Conservation (phyloP, 2,113 vertebrate genomes). For the Hippolais icterina region DNA sequence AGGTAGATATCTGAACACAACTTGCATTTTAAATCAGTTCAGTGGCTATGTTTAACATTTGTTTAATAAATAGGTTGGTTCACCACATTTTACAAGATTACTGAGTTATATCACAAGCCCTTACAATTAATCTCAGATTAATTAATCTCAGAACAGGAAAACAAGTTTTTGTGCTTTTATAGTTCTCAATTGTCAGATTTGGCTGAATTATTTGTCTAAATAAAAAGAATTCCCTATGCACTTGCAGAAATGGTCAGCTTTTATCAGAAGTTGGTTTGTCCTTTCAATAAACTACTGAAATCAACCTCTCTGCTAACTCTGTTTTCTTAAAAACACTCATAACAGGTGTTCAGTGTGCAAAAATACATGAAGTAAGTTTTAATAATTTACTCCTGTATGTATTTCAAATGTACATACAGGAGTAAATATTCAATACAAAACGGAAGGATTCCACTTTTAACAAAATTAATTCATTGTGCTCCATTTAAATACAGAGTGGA, state of each 20-base stretch:
- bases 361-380: background rate
- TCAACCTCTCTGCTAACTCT: background rate
- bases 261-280: slow-evolving; percentile 23
- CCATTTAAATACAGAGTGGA: background rate
- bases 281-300: slow-evolving; percentile 31
- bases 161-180: background rate
- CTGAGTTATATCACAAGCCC: background rate
- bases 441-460: background rate
- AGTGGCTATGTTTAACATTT: background rate
- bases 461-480: background rate
- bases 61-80: background rate
- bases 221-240: background rate
- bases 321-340: background rate
- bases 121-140: background rate
- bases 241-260: slow-evolving; percentile 12
- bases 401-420: background rate
- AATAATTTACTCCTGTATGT: background rate
- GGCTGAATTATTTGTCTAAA: background rate
- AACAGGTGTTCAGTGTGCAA: background rate
- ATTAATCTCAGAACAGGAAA: background rate
- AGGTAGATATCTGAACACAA: background rate
- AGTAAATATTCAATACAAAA: background rate
- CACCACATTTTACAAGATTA: background rate
- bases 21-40: background rate
- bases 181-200: background rate